These are phyloP conservation scores for Penaeus japonicus DNA, from an alignment of 1,140 invertebrate genomes.

Conservation along the genomic window DNA sequence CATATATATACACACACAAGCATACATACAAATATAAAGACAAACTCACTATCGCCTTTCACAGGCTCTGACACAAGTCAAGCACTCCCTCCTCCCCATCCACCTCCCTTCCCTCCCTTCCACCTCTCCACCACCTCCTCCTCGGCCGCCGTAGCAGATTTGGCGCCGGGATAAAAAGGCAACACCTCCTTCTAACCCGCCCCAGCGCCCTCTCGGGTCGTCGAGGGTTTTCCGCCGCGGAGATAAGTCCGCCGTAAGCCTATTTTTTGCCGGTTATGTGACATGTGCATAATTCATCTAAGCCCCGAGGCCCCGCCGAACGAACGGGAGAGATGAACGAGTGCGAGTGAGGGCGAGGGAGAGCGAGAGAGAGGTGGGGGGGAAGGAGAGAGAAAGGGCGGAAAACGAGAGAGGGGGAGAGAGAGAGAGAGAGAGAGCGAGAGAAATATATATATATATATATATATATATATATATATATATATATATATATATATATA, in stretches of 20 bases:
- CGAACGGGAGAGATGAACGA: neutral
- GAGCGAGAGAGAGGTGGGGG: neutral
- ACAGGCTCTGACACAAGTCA: too few species aligned
- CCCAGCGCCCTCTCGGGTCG: neutral
- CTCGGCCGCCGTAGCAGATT: too few species aligned
- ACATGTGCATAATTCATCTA: constrained; percentile 11
- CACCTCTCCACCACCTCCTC: too few species aligned
- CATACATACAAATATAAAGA: neutral
- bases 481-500: neutral
- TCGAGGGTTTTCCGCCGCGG: neutral
- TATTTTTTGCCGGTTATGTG: neutral
- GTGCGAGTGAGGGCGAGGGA: neutral
- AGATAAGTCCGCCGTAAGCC: neutral
- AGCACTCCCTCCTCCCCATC: too few species aligned
- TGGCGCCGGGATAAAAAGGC: too few species aligned
- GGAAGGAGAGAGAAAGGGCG: neutral
- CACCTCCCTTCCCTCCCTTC: too few species aligned
- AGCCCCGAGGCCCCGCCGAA: neutral
- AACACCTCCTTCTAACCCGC: too few species aligned
- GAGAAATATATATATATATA: constrained; percentile 14
- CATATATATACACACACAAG: neutral
- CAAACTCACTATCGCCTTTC: too few species aligned
- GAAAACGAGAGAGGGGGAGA: neutral
- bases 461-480: constrained; percentile 36
- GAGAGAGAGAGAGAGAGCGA: neutral